These are phyloP conservation scores for Lynx canadensis DNA, from an alignment of 2,113 vertebrate species.

Conservation along the genomic window DNA sequence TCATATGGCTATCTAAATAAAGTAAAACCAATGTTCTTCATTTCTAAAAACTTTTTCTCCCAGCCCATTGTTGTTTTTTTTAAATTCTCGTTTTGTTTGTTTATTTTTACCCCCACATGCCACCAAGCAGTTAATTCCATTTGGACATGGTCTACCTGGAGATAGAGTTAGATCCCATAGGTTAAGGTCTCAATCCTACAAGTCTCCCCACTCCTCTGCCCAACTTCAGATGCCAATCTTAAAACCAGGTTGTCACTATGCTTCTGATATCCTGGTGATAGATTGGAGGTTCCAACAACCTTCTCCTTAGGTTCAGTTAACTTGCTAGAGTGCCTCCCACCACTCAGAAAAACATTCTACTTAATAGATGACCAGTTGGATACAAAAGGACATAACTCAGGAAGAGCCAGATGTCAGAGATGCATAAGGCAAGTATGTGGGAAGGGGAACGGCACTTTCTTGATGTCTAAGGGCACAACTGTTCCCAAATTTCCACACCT, in stretches of 20 bases:
- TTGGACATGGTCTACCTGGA: not conserved
- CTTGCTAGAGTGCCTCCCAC: not conserved
- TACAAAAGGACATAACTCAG: not conserved
- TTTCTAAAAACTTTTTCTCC: not conserved
- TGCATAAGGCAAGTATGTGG: not conserved
- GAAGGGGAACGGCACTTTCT: not conserved
- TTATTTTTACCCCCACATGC: not conserved
- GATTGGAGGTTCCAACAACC: not conserved
- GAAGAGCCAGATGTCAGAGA: not conserved
- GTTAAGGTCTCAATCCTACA: not conserved
- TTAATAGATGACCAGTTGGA: not conserved
- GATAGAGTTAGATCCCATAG: not conserved
- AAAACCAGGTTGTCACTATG: not conserved
- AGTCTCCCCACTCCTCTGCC: not conserved
- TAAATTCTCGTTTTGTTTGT: not conserved
- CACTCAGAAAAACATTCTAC: not conserved
- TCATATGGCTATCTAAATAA: not conserved
- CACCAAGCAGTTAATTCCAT: not conserved
- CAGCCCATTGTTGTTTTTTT: not conserved
- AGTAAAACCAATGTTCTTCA: not conserved
- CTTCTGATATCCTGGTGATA: not conserved
- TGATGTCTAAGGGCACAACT: not conserved
- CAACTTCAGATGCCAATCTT: not conserved
- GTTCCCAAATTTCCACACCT: not conserved
- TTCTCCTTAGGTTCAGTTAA: not conserved